These are phyloP conservation scores for Pipistrellus pygmaeus DNA, from an alignment of 2,797 vertebrate species.

Conservation along the genomic window DNA sequence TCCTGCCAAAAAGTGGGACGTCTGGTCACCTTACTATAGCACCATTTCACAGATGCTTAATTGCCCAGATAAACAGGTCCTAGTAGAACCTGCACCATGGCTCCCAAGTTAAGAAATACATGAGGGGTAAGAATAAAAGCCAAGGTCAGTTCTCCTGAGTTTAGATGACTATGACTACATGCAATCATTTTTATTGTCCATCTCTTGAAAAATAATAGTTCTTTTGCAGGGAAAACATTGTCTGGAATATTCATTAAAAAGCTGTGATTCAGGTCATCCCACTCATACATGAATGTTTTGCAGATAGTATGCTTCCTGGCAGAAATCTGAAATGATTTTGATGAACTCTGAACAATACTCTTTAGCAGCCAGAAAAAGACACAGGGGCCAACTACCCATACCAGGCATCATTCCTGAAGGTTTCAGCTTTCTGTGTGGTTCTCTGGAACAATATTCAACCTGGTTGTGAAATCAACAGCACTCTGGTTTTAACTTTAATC, in stretches of 20 bases:
- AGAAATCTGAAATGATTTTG: conserved; percentile 71
- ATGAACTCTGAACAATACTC: conserved; percentile 65
- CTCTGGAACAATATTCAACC: conserved; percentile 62
- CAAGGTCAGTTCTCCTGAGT: conserved; percentile 52
- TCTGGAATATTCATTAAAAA: conserved; percentile 79
- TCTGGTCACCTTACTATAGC: not conserved
- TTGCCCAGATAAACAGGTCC: not conserved
- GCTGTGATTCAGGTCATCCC: conserved; percentile 65
- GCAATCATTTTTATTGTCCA: conserved; percentile 56
- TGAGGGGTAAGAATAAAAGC: conserved; percentile 16
- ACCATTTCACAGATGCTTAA: conserved; percentile 42
- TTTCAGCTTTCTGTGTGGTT: conserved; percentile 66
- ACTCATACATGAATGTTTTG: conserved; percentile 68
- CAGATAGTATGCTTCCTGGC: conserved; percentile 66
- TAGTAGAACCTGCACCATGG: conserved; percentile 4
- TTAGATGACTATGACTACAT: conserved; percentile 50
- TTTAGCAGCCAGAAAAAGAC: conserved; percentile 63
- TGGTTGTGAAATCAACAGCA: conserved; percentile 61
- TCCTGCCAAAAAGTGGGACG: too few relatives aligned
- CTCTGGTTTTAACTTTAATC: conserved; percentile 68
- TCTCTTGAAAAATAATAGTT: conserved; percentile 72
- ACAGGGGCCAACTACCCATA: conserved; percentile 58
- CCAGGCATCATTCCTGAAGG: conserved; percentile 60
- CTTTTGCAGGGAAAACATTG: conserved; percentile 67
- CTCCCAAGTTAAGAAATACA: conserved; percentile 59